Conservation (phyloP, 2,888 invertebrate genomes). For the Darwinula stevensoni region DNA sequence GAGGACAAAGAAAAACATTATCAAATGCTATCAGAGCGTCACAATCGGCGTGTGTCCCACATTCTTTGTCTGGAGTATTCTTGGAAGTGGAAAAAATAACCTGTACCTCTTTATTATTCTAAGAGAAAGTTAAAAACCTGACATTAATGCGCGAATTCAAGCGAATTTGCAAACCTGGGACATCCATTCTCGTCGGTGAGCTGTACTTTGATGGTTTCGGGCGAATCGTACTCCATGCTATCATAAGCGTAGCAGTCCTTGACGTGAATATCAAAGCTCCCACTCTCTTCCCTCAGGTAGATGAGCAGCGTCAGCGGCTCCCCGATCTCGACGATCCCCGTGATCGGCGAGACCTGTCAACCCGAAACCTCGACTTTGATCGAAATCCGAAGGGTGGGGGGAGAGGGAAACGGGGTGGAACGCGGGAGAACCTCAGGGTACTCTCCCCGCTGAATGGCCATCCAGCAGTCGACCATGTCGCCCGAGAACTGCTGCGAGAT, state of each 20-base stretch:
- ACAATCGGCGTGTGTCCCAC: no score
- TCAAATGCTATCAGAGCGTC: no score
- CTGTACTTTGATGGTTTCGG: slow-evolving; percentile 27
- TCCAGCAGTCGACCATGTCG: slow-evolving; percentile 35
- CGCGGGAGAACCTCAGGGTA: slow-evolving; percentile 30
- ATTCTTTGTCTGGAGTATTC: no score
- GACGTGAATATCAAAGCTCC: neutral
- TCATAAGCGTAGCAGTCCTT: slow-evolving; percentile 39
- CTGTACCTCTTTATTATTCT: no score
- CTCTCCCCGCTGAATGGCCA: slow-evolving; percentile 37
- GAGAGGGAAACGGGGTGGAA: no score
- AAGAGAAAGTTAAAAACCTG: no score
- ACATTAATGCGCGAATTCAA: no score
- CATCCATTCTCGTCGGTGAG: slow-evolving; percentile 34
- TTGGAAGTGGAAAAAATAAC: no score
- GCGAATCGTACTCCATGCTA: slow-evolving; percentile 26
- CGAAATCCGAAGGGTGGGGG: no score
- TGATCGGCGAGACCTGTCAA: slow-evolving; percentile 26
- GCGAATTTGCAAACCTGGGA: slow-evolving; percentile 27
- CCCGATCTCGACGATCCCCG: slow-evolving; percentile 32
- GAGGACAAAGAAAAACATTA: no score
- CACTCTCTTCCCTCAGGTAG: slow-evolving; percentile 20
- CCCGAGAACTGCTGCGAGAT: slow-evolving; percentile 30
- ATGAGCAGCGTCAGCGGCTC: slow-evolving; percentile 35
- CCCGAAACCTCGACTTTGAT: no score